A percentile compares a stretch with the other conserved stretches of the same genome.
phyloP scores from a whole-genome alignment of 2,113 vertebrate genomes.

The Upupa epops region DNA sequence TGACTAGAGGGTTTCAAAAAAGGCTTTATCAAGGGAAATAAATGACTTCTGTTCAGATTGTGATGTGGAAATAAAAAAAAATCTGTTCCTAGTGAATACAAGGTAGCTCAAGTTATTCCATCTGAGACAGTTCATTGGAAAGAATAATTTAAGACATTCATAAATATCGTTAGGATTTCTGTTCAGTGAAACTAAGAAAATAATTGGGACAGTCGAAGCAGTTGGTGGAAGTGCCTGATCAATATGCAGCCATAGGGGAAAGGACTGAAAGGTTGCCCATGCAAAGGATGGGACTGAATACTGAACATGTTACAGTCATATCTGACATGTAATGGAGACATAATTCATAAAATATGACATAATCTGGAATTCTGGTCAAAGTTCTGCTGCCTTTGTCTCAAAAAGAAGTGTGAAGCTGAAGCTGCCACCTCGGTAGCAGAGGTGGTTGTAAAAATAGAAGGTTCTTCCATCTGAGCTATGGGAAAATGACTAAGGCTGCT shows the following conservation, averaged over 20 bases:
- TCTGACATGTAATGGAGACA: not conserved
- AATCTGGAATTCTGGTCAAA: not conserved
- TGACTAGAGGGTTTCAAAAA: not conserved
- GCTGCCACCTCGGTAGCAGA: not conserved
- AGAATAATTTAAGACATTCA: not conserved
- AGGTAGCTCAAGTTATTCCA: not conserved
- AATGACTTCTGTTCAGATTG: not conserved
- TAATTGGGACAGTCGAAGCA: not conserved
- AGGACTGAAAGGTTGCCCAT: not conserved
- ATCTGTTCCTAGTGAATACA: not conserved
- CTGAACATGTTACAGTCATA: rapidly evolving
- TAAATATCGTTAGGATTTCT: not conserved
- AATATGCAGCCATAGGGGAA: not conserved
- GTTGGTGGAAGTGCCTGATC: not conserved
- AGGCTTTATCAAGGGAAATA: not conserved
- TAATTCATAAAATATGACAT: not conserved
- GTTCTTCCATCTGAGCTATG: not conserved
- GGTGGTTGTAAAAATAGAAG: conserved; percentile 20
- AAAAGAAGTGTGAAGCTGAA: not conserved
- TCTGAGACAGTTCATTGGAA: not conserved
- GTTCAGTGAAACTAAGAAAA: not conserved
- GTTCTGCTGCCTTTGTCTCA: not conserved
- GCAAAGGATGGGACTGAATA: not conserved
- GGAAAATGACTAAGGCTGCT: conserved; percentile 1
- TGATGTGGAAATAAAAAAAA: not conserved